phyloP scores from a whole-genome alignment of 2,888 invertebrate species.

The Gandaritis pyraliata region DNA sequence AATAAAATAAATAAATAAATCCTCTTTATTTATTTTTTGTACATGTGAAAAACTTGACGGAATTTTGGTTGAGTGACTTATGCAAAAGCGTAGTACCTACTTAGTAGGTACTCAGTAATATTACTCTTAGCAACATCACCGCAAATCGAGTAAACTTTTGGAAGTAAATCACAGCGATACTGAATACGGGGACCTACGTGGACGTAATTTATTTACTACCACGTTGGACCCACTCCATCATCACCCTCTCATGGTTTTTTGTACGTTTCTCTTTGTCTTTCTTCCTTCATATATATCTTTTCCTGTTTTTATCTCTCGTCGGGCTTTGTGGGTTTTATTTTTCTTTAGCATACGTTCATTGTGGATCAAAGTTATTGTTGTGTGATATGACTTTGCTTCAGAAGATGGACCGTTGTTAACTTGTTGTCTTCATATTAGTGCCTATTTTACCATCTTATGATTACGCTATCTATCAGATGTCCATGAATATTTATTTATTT shows the following conservation, averaged over 20 bases:
- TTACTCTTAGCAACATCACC: not conserved
- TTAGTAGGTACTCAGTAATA: no score
- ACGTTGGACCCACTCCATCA: constrained; percentile 31
- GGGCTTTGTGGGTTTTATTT: constrained; percentile 21
- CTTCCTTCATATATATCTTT: constrained; percentile 27
- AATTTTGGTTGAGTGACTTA: no score
- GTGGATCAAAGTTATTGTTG: constrained; percentile 1
- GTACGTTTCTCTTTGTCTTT: constrained; percentile 28
- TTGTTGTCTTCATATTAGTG: no score
- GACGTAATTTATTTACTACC: constrained; percentile 38
- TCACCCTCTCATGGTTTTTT: constrained; percentile 22
- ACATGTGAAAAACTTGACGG: no score
- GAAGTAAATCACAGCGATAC: constrained; percentile 30
- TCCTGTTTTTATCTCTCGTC: constrained; percentile 30
- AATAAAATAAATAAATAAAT: no score
- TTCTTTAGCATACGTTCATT: constrained; percentile 3
- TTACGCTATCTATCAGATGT: no score
- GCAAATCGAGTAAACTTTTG: constrained; percentile 21
- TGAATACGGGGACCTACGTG: constrained; percentile 9
- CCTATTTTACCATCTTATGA: no score
- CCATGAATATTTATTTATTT: no score
- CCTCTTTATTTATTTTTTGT: no score
- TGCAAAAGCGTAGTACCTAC: no score
- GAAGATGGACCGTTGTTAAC: not conserved
- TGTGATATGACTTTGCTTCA: not conserved